Evolutionary conservation across 2,113 vertebrate genomes (phyloP), one percentile per base, ranked within the genome.

Genomic region (Motacilla tschutschensis): DNA sequence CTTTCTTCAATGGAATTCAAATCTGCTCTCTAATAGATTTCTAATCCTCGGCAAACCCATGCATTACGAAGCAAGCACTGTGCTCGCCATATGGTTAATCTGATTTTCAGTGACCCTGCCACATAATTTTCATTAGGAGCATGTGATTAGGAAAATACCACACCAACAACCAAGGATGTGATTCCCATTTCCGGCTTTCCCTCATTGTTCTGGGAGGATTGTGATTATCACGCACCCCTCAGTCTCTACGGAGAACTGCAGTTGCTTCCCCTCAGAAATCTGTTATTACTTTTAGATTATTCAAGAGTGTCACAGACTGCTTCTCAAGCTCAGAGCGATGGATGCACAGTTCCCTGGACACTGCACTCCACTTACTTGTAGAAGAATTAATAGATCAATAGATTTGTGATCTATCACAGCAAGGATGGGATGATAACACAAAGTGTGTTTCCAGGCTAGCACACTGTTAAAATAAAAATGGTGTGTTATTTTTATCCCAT

Each of bases 1-100:
- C 86, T 86, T 95, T 91, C 89, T 95, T 94, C 92, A 92, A 63
- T 91, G 85, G 71, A 93, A 94, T 94, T 94, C 85, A 92, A 89
- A 84, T 89, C 89, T 93, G 82, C 83, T 90, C 89, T 46, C 87
- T 94, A 91, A 94, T 90, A 95, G 91, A 89, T 94, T 94, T 92
- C 79, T 94, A 95, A 95, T 94, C 93, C 91, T 63, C 85, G 66
- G 89, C 74, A 90, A 94, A 66, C 89, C 77, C 50, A 28, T 1
- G 29, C 69, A 88, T 87, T 91, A 83, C 0, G 2, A 94, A 88
- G 90, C 75, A 62, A 75, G 79, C 59, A 21, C 71, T 50, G 79
- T 40, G 48, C 80, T 86, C 26, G 17, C 88, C 92, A 95, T 94
- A 94, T 84, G 84, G 84, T 73, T 94, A 94, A 79, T 85, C 87